Base-by-base conservation (phyloP, 92 coral and sea anemone genomes). In the Paragorgia papillata region DNA sequence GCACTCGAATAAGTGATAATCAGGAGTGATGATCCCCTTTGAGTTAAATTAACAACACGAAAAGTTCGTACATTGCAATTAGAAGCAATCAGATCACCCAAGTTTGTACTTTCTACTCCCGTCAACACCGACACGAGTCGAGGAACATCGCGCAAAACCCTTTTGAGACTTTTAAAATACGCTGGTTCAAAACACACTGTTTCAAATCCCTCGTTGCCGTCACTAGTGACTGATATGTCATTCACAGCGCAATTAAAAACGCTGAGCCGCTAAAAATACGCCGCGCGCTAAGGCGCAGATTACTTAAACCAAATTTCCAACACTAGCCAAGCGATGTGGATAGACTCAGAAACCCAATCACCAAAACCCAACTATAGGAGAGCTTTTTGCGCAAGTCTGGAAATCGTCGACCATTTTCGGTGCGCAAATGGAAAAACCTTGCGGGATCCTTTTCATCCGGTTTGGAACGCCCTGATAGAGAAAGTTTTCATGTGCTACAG, bases 381-480 rank as follows among this genome's bases (percentile, higher is more conserved):
- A 46, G 15, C 14, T 46, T 46, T 7, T 46, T 46, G 53, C 53
- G 53, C 53, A 46, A 46, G 43, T 37, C 10, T 37, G 4, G 10
- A 37, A 46, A 46, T 15, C n/a, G 14, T 46, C 15, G n/a, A 7
- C 14, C 53, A 46, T 15, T 15, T 6, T 6, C 53, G 53, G 53
- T 46, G n/a, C 9, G 53, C 53, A 49, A 46, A 46, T 18, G 29
- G 26, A 27, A 49, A 44, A 44, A 46, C 28, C 48, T 37, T 3
- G 0, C 22, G 75, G 58, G 75, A 44, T 68, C 78, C 78, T 51
- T 35, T 21, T 54, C 57, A 71, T 71, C 78, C 78, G 78, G 78
- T 68, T 56, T 56, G 62, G 33, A 28, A 56, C 28, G 33, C 62
- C 62, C 30, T 22, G 31, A 56, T 56, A 3, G 28, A 56, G 10